Evolutionary conservation across 1,140 invertebrate genomes (phyloP).

Genomic region (Drosophila nebulosa): DNA sequence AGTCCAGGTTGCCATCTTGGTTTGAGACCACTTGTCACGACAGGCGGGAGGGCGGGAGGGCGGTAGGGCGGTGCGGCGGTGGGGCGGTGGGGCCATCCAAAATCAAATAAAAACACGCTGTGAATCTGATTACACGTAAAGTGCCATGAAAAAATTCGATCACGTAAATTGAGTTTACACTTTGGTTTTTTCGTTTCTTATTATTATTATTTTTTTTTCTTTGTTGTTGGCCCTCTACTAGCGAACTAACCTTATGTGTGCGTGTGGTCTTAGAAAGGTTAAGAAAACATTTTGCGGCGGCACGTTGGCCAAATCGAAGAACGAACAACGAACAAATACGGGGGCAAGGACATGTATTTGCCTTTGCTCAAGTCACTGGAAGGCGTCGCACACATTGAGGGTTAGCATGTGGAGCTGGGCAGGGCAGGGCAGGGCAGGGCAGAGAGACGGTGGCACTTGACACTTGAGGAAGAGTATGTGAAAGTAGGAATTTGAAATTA

Average conservation of each 20-base stretch:
- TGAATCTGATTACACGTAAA: slow-evolving; percentile 47
- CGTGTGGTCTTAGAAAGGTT: not conserved
- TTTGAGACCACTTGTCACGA: not conserved
- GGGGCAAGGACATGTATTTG: not conserved
- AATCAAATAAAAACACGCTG: slow-evolving; percentile 37
- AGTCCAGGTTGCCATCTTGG: not conserved
- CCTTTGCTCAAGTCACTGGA: not conserved
- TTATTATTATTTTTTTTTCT: no score
- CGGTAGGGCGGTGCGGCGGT: no score
- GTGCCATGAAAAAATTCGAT: slow-evolving; percentile 57
- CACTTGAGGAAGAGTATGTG: no score
- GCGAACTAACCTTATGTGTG: not conserved
- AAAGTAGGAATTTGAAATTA: no score
- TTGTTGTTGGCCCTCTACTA: no score
- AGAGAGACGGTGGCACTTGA: no score
- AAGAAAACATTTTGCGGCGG: slow-evolving; percentile 45
- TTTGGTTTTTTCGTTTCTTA: slow-evolving; percentile 9
- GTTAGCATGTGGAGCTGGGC: no score
- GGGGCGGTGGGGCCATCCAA: not conserved
- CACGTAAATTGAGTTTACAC: slow-evolving; percentile 72
- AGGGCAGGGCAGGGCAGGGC: no score
- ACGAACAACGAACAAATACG: slow-evolving; percentile 5
- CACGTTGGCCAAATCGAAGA: slow-evolving; percentile 40
- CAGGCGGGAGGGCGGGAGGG: not conserved
- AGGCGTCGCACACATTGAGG: no score